phyloP scores from a whole-genome alignment of 2,113 vertebrate genomes.

The Vulpes lagopus region DNA sequence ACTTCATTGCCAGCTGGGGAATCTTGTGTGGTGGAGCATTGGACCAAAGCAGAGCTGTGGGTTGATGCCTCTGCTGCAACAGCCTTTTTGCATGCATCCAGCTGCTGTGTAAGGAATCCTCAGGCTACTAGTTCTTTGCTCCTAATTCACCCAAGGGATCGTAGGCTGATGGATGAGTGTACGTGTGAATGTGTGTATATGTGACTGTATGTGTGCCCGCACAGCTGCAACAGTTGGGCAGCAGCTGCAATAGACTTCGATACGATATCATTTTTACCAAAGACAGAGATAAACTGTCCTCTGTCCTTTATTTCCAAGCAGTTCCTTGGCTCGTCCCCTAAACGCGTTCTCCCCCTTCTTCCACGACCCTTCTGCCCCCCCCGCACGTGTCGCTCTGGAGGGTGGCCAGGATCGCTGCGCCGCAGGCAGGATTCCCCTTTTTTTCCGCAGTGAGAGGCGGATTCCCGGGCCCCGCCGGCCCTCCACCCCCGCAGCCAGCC shows the following conservation, averaged over 20 bases:
- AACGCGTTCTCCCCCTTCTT: conserved; percentile 27
- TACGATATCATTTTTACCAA: conserved; percentile 62
- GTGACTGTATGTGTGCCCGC: background rate
- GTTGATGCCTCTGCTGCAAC: conserved; percentile 47
- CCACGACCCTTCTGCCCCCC: no score
- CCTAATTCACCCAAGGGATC: conserved; percentile 66
- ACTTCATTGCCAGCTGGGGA: conserved; percentile 78
- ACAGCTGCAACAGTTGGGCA: conserved; percentile 73
- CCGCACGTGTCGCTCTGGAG: conserved; percentile 59
- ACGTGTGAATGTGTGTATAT: background rate
- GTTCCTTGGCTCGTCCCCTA: conserved; percentile 17
- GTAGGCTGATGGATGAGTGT: conserved; percentile 25
- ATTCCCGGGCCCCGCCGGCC: conserved; percentile 66
- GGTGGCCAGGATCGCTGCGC: conserved; percentile 56
- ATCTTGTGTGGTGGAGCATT: conserved; percentile 57
- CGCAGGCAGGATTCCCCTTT: conserved; percentile 78
- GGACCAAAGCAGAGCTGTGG: conserved; percentile 60
- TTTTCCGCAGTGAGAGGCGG: conserved; percentile 77
- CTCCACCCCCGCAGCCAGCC: conserved; percentile 33
- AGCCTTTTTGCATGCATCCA: conserved; percentile 48
- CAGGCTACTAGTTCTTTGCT: conserved; percentile 61
- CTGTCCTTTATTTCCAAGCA: conserved; percentile 68
- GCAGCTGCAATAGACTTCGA: conserved; percentile 65
- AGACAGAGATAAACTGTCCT: conserved; percentile 51
- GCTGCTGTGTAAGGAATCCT: conserved; percentile 68